Base-by-base conservation (phyloP, 2,888 invertebrate species). In the Portevinia maculata region DNA sequence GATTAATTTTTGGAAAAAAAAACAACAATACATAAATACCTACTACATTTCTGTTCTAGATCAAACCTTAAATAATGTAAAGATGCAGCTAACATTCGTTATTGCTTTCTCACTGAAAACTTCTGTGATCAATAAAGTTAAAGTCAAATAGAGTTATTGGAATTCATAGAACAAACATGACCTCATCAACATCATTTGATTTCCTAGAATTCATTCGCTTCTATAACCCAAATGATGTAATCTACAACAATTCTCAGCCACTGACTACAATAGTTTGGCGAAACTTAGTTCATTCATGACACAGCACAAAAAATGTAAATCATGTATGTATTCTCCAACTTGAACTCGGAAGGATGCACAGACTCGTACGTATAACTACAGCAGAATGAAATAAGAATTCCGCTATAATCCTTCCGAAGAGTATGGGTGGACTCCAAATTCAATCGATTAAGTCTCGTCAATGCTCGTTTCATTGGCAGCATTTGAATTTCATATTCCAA, bases 401-500 rank as follows among this genome's bases (percentile, higher is more conserved):
- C 34, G 44, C 55, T 24, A 57, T 62, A 74, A 75, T 75, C 60
- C 79, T 32, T 17, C 37, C 24, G 21, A 46, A 44, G 28, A 8
- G 5, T 17, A 13, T 41, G 57, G 28, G 30, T 13, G 13, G 44
- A 60, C 30, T 78, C 67, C 71, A 44, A 76, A 60, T 50, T 73
- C 67, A 73, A 71, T 83, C 83, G 83, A 83, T 83, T 78, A 32
- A 24, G 46, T 59, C 44, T 59, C 70, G 70, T 69, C 75, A 70
- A 75, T 65, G 39, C 52, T 44, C 60, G 60, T 60, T 60, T 83
- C 50, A 78, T 67, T 62, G 62, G 50, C 55, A 73, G 55, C 67
- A 67, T 83, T 83, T 83, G 78, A 78, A 78, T 73, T 73, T 83
- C 78, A 78, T 83, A 83, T 67, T 57, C 50, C 83, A 65, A 71